Conservation (phyloP, 1,140 invertebrate genomes). For the Drosophila aff. region DNA sequence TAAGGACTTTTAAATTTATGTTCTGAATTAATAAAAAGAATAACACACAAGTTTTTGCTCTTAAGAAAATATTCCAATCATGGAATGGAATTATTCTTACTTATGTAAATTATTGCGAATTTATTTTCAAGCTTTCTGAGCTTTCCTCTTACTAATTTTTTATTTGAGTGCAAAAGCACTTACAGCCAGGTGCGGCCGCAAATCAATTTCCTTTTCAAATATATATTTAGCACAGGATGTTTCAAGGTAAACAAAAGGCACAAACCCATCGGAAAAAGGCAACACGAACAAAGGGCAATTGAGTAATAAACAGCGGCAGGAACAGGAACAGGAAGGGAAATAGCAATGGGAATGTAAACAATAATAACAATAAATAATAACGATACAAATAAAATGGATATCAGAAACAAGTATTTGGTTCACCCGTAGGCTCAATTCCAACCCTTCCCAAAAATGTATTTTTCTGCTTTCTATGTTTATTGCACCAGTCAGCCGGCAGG, state of each 20-base stretch:
- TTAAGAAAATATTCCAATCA: background rate
- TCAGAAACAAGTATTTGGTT: no score
- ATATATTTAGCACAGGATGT: slow-evolving; percentile 76
- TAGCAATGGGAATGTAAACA: slow-evolving; percentile 11
- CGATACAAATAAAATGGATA: background rate
- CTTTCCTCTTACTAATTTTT: background rate
- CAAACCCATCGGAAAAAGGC: background rate
- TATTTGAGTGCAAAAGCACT: background rate
- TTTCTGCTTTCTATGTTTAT: no score
- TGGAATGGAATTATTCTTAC: background rate
- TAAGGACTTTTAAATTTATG: slow-evolving; percentile 41
- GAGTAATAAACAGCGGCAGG: slow-evolving; percentile 32
- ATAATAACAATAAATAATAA: slow-evolving; percentile 48
- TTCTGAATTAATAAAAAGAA: background rate
- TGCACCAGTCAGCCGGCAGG: no score
- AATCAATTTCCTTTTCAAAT: slow-evolving; percentile 75
- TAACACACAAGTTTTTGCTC: no score
- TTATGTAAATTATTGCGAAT: background rate
- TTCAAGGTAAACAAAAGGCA: slow-evolving; percentile 23
- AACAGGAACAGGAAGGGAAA: slow-evolving; percentile 6
- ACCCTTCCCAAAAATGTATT: no score
- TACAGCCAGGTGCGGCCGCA: slow-evolving; percentile 38
- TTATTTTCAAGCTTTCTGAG: background rate
- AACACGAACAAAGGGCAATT: background rate
- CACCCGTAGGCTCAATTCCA: no score